Evolutionary conservation across 2,113 vertebrate genomes (phyloP).

Genomic region (Solea senegalensis): DNA sequence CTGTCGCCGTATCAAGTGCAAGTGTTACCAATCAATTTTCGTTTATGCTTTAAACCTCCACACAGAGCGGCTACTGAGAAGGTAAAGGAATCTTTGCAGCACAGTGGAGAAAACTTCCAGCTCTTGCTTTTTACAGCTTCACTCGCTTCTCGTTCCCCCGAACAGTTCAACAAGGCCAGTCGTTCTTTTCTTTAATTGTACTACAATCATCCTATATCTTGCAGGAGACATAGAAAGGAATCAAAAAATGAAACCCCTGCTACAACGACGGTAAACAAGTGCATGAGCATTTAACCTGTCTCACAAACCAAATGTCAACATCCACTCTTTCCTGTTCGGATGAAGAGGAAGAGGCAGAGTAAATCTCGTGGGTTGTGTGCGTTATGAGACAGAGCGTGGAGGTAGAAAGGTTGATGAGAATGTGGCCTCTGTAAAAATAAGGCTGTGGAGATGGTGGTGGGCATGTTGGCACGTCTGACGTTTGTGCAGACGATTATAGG

Average conservation of each 20-base stretch:
- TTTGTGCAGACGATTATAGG: not conserved
- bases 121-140: conserved; percentile 24
- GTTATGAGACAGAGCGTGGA: conserved; percentile 3
- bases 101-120: not conserved
- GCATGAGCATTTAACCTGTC: conserved; percentile 6
- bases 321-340: conserved; percentile 25
- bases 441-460: not conserved
- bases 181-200: conserved; percentile 15
- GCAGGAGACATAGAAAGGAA: conserved; percentile 26
- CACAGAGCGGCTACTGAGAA: conserved; percentile 8
- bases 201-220: conserved; percentile 39
- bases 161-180: conserved; percentile 38
- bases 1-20: conserved; percentile 33
- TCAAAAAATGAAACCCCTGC: conserved; percentile 1
- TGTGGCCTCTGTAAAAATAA: not conserved
- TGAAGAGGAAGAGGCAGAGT: conserved; percentile 4
- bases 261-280: conserved; percentile 7
- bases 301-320: conserved; percentile 18
- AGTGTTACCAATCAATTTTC: conserved; percentile 33
- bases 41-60: conserved; percentile 12
- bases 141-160: conserved; percentile 34
- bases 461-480: not conserved
- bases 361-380: conserved; percentile 15
- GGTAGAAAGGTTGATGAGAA: conserved; percentile 7
- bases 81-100: conserved; percentile 15